phyloP scores from a whole-genome alignment of 2,888 invertebrate genomes.

The Orgyia antiqua region DNA sequence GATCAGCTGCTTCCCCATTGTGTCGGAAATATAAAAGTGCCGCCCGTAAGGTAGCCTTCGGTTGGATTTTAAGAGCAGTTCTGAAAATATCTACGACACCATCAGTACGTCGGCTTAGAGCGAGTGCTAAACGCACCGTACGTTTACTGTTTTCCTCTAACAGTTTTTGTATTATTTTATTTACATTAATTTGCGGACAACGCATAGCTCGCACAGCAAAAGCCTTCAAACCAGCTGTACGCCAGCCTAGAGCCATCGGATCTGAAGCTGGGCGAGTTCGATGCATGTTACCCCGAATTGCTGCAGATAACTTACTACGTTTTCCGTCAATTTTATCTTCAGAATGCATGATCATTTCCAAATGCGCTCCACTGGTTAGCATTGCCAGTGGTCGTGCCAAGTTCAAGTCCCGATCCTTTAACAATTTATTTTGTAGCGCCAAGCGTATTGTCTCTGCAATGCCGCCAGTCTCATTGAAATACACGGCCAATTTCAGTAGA shows the following conservation, averaged over 20 bases:
- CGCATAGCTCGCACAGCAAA: conserved; percentile 35
- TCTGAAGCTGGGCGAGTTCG: conserved; percentile 33
- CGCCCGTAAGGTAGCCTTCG: conserved; percentile 32
- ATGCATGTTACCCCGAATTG: conserved; percentile 37
- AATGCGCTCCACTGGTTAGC: conserved; percentile 12
- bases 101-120: conserved; percentile 29
- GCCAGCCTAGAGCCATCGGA: conserved; percentile 33
- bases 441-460: conserved; percentile 28
- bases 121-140: conserved; percentile 35
- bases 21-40: conserved; percentile 29
- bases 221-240: conserved; percentile 40
- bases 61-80: conserved; percentile 27
- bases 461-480: conserved; percentile 42
- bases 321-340: conserved; percentile 12
- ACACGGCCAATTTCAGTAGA: conserved; percentile 35
- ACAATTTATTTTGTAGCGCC: conserved; percentile 8
- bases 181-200: conserved; percentile 28
- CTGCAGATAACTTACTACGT: conserved; percentile 23
- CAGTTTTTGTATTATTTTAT: conserved; percentile 24
- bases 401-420: conserved; percentile 1
- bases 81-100: conserved; percentile 24
- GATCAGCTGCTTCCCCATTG: conserved; percentile 18
- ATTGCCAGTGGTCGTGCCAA: conserved; percentile 17
- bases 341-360: conserved; percentile 15
- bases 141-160: conserved; percentile 24